Percentiles rank a stretch among this genome's conserved stretches.
These are phyloP conservation scores for Eupithecia abbreviata DNA, from an alignment of 2,888 invertebrate species.

Conservation along the genomic window DNA sequence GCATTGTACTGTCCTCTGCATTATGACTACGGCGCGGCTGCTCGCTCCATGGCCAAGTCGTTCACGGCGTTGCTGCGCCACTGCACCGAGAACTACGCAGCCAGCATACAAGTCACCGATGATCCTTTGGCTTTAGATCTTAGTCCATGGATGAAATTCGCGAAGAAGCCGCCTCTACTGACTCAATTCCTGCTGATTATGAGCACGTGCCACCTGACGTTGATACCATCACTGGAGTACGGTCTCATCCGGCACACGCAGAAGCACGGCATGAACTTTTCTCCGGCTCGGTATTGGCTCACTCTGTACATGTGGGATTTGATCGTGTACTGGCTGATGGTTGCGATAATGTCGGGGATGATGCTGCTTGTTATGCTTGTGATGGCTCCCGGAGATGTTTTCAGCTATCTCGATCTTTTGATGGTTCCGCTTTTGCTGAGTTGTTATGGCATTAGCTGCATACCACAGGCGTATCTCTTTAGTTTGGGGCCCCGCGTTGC, in stretches of 20 bases:
- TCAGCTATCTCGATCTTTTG: slow-evolving; percentile 63
- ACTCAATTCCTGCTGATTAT: slow-evolving; percentile 70
- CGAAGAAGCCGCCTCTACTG: slow-evolving; percentile 59
- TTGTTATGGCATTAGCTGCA: slow-evolving; percentile 66
- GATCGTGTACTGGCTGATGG: slow-evolving; percentile 62
- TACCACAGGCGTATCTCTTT: slow-evolving; percentile 76
- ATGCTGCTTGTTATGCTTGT: slow-evolving; percentile 56
- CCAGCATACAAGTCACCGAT: slow-evolving; percentile 66
- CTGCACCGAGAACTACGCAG: slow-evolving; percentile 57
- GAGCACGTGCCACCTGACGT: slow-evolving; percentile 67
- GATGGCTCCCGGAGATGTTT: slow-evolving; percentile 51
- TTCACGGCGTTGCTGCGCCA: slow-evolving; percentile 70
- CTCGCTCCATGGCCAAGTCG: slow-evolving; percentile 65
- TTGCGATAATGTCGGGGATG: slow-evolving; percentile 56
- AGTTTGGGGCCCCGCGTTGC: slow-evolving; percentile 65
- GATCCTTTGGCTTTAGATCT: slow-evolving; percentile 68
- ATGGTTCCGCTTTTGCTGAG: slow-evolving; percentile 63
- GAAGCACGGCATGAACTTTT: slow-evolving; percentile 67
- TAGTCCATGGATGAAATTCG: slow-evolving; percentile 57
- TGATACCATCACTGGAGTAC: slow-evolving; percentile 69
- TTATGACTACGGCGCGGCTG: slow-evolving; percentile 61
- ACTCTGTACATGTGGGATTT: slow-evolving; percentile 67
- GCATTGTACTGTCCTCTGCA: slow-evolving; percentile 72
- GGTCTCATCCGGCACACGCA: slow-evolving; percentile 71
- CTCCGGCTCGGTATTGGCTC: slow-evolving; percentile 69